Evolutionary conservation across 1,140 invertebrate genomes (phyloP).

Genomic region (Probaryconus sp.): DNA sequence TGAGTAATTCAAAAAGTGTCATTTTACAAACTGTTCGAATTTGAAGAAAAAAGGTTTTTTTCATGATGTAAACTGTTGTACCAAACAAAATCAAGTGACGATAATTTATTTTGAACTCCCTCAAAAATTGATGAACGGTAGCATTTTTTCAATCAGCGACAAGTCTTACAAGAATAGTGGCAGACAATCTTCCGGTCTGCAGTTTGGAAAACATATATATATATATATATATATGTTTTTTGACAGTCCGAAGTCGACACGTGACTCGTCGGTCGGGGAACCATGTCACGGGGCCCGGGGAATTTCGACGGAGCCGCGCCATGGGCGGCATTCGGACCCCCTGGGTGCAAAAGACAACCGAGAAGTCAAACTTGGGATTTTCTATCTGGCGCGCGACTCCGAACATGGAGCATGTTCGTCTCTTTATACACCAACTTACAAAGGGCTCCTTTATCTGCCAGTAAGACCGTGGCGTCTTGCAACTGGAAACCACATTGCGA

Average conservation of each 20-base stretch:
- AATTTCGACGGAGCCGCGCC: conserved; percentile 10
- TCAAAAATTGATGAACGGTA: too few relatives aligned
- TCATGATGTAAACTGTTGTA: too few relatives aligned
- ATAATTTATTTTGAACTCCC: too few relatives aligned
- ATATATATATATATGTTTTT: conserved; percentile 14
- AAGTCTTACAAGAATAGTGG: too few relatives aligned
- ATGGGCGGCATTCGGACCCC: conserved; percentile 65
- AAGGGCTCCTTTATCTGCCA: conserved; percentile 72
- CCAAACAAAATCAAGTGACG: too few relatives aligned
- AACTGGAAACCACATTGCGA: conserved; percentile 71
- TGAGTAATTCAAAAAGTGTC: too few relatives aligned
- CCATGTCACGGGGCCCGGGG: background rate
- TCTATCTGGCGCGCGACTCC: conserved; percentile 58
- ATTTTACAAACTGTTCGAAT: too few relatives aligned
- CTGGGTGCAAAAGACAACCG: conserved; percentile 38
- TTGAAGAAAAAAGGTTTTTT: too few relatives aligned
- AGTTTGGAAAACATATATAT: conserved; percentile 7
- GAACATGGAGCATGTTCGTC: conserved; percentile 60
- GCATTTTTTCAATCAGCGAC: too few relatives aligned
- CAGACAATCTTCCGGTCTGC: background rate
- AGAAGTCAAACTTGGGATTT: conserved; percentile 44
- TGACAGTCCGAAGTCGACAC: conserved; percentile 15
- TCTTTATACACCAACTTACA: conserved; percentile 68
- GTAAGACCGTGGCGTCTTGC: conserved; percentile 60
- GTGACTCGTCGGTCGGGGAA: conserved; percentile 26